These are phyloP conservation scores for Pelagia noctiluca DNA, from an alignment of 30 jellyfish, hydroid and myxozoan species.

Conservation along the genomic window DNA sequence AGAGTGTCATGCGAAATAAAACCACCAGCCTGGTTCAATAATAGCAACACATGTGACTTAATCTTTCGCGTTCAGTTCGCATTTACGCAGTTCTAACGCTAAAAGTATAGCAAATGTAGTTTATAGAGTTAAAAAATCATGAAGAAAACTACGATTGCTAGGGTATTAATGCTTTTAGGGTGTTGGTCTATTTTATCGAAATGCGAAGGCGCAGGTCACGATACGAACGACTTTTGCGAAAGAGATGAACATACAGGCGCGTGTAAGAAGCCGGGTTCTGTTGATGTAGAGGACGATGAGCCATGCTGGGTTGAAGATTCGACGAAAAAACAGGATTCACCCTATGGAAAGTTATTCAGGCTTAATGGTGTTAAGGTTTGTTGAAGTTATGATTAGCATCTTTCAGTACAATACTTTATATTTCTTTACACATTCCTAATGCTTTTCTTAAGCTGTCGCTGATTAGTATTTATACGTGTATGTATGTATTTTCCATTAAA, in stretches of 20 bases:
- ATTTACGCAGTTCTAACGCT: too few species aligned
- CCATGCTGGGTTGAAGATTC: constrained; percentile 53
- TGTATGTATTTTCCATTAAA: not conserved
- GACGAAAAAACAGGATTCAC: not conserved
- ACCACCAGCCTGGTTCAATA: too few species aligned
- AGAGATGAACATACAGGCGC: constrained; percentile 80
- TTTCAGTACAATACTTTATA: not conserved
- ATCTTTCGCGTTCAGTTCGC: too few species aligned
- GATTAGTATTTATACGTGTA: not conserved
- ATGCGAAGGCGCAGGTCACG: constrained; percentile 59
- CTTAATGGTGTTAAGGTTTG: constrained; percentile 71
- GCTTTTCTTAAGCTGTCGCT: not conserved
- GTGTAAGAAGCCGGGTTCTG: constrained; percentile 49
- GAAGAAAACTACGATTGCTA: too few species aligned
- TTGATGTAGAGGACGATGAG: constrained; percentile 47
- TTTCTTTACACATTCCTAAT: not conserved
- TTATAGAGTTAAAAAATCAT: too few species aligned
- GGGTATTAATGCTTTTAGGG: too few species aligned
- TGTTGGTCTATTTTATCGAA: too few species aligned
- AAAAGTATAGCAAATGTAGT: too few species aligned
- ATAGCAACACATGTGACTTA: too few species aligned
- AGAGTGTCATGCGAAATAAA: too few species aligned
- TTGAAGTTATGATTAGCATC: not conserved
- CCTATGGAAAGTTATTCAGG: constrained; percentile 28
- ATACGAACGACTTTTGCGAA: constrained; percentile 56